Base-by-base conservation (phyloP, 2,888 invertebrate genomes). In the Sialis lutaria region DNA sequence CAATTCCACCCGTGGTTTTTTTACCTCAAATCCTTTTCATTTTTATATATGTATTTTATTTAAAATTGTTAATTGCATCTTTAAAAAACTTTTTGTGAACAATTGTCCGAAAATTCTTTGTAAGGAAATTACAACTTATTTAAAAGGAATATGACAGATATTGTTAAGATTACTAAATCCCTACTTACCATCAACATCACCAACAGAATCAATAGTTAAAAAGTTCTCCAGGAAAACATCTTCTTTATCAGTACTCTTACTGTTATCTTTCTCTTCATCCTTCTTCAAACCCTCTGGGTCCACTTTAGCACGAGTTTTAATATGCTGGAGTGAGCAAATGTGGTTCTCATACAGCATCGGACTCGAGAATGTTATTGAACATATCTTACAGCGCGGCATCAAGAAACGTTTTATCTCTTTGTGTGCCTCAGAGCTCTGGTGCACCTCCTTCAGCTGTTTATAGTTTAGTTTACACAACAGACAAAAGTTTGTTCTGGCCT, bases 311-410 rank as follows among this genome's bases (percentile, higher is more conserved):
- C 79, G 77, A 39, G 73, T 68, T 77, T 81, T 80, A 32, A 88
- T 76, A 57, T 88, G 88, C 49, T 83, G 83, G 53, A 87, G 65
- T 1, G 85, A 82, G 60, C 85, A 83, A 53, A 85, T 76, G 64
- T 89, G 89, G 51, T 80, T 82, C 60, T 89, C 87, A 61, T 82
- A 88, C 10, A 82, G 71, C 84, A 88, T 87, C 9, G 88, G 85
- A 53, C 85, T 84, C 55, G 83, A 80, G 67, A 86, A 87, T 37
- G 79, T 75, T 55, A 82, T 66, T 49, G 79, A 77, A 61, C 88
- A 89, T 43, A 80, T 73, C 56, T 79, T 79, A 58, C 88, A 88
- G 63, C 76, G 80, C 1, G 88, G 88, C 74, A 83, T 79, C 51
- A 89, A 68, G 65, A 88, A 87, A 58, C 83, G 79, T 64, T 84